A percentile compares a stretch with the other conserved stretches of the same genome.
These are phyloP conservation scores for Lepidurus apus DNA, from an alignment of 1,140 invertebrate genomes.

Conservation along the genomic window DNA sequence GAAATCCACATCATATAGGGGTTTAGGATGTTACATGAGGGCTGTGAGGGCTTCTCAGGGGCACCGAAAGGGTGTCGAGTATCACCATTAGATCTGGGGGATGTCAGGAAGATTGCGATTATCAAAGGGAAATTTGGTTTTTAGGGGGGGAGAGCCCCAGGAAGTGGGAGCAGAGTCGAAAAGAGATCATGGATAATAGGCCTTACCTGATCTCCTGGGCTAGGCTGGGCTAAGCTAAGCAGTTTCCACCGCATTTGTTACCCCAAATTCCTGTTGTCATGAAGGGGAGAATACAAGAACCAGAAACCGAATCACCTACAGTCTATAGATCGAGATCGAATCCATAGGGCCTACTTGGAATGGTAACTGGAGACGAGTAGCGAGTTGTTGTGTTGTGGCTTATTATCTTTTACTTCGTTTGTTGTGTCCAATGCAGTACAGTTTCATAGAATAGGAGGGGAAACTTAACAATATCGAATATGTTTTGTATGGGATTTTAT, in stretches of 20 bases:
- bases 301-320: background rate
- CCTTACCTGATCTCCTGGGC: constrained; percentile 1
- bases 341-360: constrained; percentile 2
- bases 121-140: background rate
- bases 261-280: constrained; percentile 5
- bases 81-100: constrained; percentile 1
- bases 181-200: constrained; percentile 9
- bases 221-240: background rate
- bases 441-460: too few relatives aligned
- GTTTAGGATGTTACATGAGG: background rate
- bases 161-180: constrained; percentile 1
- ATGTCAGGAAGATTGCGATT: constrained; percentile 12
- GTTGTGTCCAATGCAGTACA: background rate
- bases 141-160: background rate
- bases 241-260: background rate
- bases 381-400: background rate
- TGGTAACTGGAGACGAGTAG: background rate
- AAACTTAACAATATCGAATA: background rate
- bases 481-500: background rate
- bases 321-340: background rate
- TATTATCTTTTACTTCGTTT: background rate
- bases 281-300: background rate
- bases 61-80: constrained; percentile 17
- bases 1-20: constrained; percentile 4
- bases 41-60: background rate